Percentiles rank a stretch among this genome's conserved stretches.
phyloP scores from a whole-genome alignment of 2,797 vertebrate genomes.

The Tympanoctomys barrerae region DNA sequence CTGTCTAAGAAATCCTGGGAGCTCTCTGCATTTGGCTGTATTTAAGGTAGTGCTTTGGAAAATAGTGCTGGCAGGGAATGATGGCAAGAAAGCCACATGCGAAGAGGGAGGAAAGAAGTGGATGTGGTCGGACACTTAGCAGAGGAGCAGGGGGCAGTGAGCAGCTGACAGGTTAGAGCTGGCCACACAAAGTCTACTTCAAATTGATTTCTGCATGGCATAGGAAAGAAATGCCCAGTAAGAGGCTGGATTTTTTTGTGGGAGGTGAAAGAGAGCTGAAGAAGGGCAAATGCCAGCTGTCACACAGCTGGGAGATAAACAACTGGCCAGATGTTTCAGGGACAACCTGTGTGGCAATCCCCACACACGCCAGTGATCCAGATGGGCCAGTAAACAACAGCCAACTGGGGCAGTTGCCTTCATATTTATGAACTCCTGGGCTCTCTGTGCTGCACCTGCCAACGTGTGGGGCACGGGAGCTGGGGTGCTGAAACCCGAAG shows the following conservation, averaged over 20 bases:
- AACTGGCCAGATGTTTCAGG: constrained; percentile 83
- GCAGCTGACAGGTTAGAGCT: neutral
- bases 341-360: constrained; percentile 80
- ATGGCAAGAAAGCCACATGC: neutral
- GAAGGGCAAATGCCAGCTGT: constrained; percentile 7
- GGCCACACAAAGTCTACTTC: neutral
- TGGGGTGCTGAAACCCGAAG: constrained; percentile 61
- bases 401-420: neutral
- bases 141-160: neutral
- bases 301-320: constrained; percentile 77
- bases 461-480: neutral
- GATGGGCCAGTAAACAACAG: constrained; percentile 75
- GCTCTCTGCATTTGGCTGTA: neutral
- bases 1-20: neutral
- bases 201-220: neutral
- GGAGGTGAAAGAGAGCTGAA: constrained; percentile 23
- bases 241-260: neutral
- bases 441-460: constrained; percentile 51
- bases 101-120: neutral
- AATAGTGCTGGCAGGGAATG: neutral
- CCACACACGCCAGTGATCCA: constrained; percentile 67
- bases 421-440: constrained; percentile 76
- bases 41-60: neutral
- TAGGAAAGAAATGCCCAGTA: neutral
- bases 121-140: neutral